Evolutionary conservation across 2,113 vertebrate genomes (phyloP).

Genomic region (Chionodraco myersi): DNA sequence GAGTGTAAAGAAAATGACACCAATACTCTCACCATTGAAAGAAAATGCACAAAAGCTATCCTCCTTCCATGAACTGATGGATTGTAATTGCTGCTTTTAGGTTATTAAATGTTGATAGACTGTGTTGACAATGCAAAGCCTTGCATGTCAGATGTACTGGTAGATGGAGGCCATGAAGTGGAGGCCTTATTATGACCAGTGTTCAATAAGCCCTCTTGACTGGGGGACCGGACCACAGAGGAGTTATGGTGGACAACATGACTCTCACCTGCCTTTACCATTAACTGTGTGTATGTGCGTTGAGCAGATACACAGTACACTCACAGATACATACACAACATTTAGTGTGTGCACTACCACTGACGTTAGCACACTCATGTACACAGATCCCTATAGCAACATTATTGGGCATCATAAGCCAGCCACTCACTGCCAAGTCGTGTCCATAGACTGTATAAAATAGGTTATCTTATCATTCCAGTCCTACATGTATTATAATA

Average conservation of each 20-base stretch:
- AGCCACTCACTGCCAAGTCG: slow-evolving; percentile 72
- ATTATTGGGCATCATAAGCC: slow-evolving; percentile 57
- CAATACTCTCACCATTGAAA: slow-evolving; percentile 13
- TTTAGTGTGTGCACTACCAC: slow-evolving; percentile 46
- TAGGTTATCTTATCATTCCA: slow-evolving; percentile 56
- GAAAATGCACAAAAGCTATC: slow-evolving; percentile 68
- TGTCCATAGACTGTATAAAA: no score
- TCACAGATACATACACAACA: slow-evolving; percentile 47
- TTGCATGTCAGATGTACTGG: slow-evolving; percentile 58
- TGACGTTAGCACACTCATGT: slow-evolving; percentile 37
- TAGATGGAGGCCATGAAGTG: slow-evolving; percentile 69
- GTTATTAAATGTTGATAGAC: slow-evolving; percentile 58
- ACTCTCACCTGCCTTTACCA: slow-evolving; percentile 34
- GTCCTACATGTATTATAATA: slow-evolving; percentile 41
- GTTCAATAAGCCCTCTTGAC: slow-evolving; percentile 37
- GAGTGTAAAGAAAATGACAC: slow-evolving; percentile 2
- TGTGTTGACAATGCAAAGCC: slow-evolving; percentile 86
- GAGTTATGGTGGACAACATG: slow-evolving; percentile 34
- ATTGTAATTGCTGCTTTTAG: slow-evolving; percentile 83
- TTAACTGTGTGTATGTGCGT: slow-evolving; percentile 29
- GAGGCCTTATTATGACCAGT: slow-evolving; percentile 66
- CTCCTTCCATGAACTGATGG: slow-evolving; percentile 70
- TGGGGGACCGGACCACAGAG: slow-evolving; percentile 3
- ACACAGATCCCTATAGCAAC: slow-evolving; percentile 31
- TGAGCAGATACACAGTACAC: slow-evolving; percentile 14